Conservation (phyloP, 2,888 invertebrate species). For the Didymodactylos carnosus region DNA sequence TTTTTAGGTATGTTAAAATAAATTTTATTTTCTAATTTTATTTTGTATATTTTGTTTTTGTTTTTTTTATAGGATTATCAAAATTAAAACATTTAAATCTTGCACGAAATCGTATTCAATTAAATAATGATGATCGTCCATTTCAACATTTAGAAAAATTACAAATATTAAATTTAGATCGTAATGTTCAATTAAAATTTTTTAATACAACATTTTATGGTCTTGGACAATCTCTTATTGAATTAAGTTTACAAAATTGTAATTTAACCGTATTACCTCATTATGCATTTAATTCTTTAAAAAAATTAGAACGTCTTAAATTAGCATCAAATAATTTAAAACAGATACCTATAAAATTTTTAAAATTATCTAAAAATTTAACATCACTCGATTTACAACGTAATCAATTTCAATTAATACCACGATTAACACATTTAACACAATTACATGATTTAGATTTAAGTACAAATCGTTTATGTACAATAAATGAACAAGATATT, state of each 20-base stretch:
- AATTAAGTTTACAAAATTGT: neutral
- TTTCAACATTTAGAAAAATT: neutral
- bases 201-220: neutral
- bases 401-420: neutral
- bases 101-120: constrained; percentile 2
- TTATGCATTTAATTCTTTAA: neutral
- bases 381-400: neutral
- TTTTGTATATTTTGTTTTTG: neutral
- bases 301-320: constrained; percentile 4
- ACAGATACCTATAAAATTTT: neutral
- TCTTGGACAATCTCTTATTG: neutral
- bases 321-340: constrained; percentile 5
- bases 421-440: neutral
- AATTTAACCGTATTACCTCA: neutral
- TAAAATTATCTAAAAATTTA: neutral
- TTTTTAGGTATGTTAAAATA: neutral
- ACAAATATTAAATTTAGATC: constrained; percentile 1
- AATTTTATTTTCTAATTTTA: neutral
- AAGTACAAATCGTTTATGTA: constrained; percentile 1
- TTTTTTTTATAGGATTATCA: neutral
- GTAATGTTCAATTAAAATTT: neutral
- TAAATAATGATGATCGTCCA: neutral
- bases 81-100: constrained; percentile 8
- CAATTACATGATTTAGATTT: neutral
- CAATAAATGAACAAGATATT: neutral